A percentile compares a stretch with the other conserved stretches of the same genome.
phyloP scores from a whole-genome alignment of 2,797 vertebrate species.

The Danio aesculapii region DNA sequence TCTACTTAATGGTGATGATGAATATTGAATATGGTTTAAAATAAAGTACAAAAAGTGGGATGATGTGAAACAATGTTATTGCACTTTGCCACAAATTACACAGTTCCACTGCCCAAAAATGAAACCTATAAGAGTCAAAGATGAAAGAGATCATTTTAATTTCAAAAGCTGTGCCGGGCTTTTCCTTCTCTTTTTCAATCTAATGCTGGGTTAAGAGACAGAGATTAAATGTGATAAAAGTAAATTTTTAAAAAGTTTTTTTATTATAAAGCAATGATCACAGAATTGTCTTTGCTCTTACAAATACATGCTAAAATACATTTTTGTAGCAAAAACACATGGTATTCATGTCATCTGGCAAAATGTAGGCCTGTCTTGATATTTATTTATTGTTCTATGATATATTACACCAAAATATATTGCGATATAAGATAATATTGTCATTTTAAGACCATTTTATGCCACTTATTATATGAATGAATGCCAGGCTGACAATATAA shows the following conservation, averaged over 20 bases:
- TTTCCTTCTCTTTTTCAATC: constrained; percentile 58
- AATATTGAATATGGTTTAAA: not conserved
- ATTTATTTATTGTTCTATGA: no score
- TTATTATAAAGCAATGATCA: not conserved
- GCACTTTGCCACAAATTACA: not conserved
- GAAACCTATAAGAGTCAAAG: not conserved
- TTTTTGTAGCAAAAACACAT: not conserved
- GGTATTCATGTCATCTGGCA: not conserved
- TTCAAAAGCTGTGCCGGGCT: not conserved
- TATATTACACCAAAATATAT: no score
- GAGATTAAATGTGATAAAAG: constrained; percentile 5
- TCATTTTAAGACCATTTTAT: no score
- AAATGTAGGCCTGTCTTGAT: not conserved
- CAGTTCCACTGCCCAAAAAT: constrained; percentile 5
- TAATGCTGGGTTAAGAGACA: constrained; percentile 44
- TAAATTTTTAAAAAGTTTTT: no score
- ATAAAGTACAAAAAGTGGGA: not conserved
- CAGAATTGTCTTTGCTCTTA: not conserved
- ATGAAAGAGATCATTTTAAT: constrained; percentile 22
- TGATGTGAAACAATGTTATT: not conserved
- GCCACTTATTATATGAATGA: no score
- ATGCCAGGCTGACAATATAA: no score
- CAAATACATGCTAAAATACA: not conserved
- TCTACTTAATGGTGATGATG: not conserved
- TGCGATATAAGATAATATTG: no score